Conservation (phyloP, 2,113 vertebrate genomes). For the Gambusia holbrooki region DNA sequence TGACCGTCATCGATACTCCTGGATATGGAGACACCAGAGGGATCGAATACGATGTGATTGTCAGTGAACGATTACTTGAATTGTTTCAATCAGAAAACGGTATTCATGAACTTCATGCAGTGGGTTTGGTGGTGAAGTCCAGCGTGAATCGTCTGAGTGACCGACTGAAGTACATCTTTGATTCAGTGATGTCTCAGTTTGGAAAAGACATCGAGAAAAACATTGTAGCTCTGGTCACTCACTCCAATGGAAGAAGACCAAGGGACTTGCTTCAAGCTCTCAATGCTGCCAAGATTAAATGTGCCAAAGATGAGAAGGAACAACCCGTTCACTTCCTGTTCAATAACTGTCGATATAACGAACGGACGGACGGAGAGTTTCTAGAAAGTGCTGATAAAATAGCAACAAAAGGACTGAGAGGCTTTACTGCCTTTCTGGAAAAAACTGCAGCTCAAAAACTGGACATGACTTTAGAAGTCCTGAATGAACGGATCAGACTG, state of each 20-base stretch:
- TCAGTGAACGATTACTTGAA: neutral
- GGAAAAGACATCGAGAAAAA: slow-evolving; percentile 16
- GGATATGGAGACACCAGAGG: too few species aligned
- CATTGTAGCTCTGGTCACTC: neutral
- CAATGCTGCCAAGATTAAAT: slow-evolving; percentile 3
- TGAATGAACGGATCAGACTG: neutral
- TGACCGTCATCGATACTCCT: too few species aligned
- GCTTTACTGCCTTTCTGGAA: neutral
- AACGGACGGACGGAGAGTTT: too few species aligned
- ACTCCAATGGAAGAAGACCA: neutral
- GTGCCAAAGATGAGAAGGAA: slow-evolving; percentile 20
- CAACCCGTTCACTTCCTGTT: slow-evolving; percentile 13
- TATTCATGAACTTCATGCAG: slow-evolving; percentile 26
- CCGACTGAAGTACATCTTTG: neutral
- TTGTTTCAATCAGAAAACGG: slow-evolving; percentile 1
- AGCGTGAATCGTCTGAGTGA: slow-evolving; percentile 14
- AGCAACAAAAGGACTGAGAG: too few species aligned
- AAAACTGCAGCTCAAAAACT: neutral
- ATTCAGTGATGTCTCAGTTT: slow-evolving; percentile 5
- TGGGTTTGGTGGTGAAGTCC: slow-evolving; percentile 40
- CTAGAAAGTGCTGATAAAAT: too few species aligned
- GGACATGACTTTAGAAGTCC: neutral
- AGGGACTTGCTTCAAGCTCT: slow-evolving; percentile 2
- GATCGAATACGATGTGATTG: neutral
- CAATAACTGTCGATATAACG: neutral